A percentile compares a stretch with the other conserved stretches of the same genome.
phyloP scores from a whole-genome alignment of 2,113 vertebrate genomes.

The Galemys pyrenaicus region DNA sequence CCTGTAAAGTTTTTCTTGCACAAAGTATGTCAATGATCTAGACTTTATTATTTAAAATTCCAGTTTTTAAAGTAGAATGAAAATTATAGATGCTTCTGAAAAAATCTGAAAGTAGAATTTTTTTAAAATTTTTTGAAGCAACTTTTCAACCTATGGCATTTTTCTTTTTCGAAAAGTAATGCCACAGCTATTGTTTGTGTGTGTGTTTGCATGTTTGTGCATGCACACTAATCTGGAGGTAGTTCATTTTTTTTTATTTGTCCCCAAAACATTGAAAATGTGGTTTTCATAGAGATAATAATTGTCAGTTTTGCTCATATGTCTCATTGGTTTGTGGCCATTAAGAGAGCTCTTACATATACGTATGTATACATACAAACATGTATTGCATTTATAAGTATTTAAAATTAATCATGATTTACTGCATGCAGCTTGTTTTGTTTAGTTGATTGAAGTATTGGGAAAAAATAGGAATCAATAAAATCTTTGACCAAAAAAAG shows the following conservation, averaged over 20 bases:
- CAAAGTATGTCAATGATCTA: not conserved
- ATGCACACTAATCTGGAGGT: not conserved
- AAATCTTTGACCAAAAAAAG: not conserved
- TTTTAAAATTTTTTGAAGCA: not conserved
- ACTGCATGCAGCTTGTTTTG: not conserved
- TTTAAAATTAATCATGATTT: constrained; percentile 28
- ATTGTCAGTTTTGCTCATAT: constrained; percentile 17
- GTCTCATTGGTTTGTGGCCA: not conserved
- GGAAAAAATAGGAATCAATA: not conserved
- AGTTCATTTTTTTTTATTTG: not conserved
- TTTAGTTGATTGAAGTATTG: not conserved
- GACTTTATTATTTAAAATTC: not conserved
- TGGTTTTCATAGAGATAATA: not conserved
- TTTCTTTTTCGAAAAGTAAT: not conserved
- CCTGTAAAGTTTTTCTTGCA: not conserved
- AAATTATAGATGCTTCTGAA: constrained; percentile 1
- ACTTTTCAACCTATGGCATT: not conserved
- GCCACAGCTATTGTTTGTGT: not conserved
- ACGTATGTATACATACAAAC: not conserved
- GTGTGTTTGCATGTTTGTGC: not conserved
- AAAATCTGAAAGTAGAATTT: constrained; percentile 5
- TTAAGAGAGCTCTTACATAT: not conserved
- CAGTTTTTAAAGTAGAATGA: constrained; percentile 10
- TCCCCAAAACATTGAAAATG: not conserved
- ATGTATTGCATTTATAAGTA: constrained; percentile 38